Conservation (phyloP, 2,888 invertebrate species). For the Drosophila prostipennis region DNA sequence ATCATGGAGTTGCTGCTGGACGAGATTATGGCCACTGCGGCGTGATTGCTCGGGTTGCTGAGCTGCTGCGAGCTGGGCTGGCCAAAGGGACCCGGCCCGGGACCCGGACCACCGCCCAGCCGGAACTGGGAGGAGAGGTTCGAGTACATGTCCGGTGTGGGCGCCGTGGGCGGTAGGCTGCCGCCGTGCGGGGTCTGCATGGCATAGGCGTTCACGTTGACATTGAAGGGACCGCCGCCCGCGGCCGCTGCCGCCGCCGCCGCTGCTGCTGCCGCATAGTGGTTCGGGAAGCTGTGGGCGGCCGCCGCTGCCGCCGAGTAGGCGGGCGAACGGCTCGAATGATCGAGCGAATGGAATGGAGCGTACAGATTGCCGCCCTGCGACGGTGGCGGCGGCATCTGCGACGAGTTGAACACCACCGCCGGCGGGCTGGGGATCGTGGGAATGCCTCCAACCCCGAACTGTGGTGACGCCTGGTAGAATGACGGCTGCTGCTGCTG, state of each 20-base stretch:
- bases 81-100: constrained; percentile 85
- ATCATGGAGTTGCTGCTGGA: constrained; percentile 94
- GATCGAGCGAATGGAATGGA: constrained; percentile 90
- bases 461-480: constrained; percentile 89
- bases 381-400: constrained; percentile 86
- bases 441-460: constrained; percentile 91
- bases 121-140: constrained; percentile 87
- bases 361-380: constrained; percentile 92
- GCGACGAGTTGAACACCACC: constrained; percentile 90
- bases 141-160: constrained; percentile 89
- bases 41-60: constrained; percentile 89
- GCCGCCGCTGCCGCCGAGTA: constrained; percentile 90
- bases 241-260: constrained; percentile 69
- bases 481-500: constrained; percentile 81
- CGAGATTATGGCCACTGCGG: constrained; percentile 90
- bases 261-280: constrained; percentile 84
- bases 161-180: constrained; percentile 86
- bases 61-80: constrained; percentile 89
- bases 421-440: constrained; percentile 95
- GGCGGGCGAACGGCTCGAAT: constrained; percentile 90
- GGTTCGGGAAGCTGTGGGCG: constrained; percentile 85
- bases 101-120: constrained; percentile 86
- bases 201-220: constrained; percentile 84
- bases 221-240: constrained; percentile 87
- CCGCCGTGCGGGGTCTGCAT: constrained; percentile 85